A percentile compares a stretch with the other conserved stretches of the same genome.
Conservation (phyloP, 2,888 invertebrate species). For the Chalcosyrphus nemorum region DNA sequence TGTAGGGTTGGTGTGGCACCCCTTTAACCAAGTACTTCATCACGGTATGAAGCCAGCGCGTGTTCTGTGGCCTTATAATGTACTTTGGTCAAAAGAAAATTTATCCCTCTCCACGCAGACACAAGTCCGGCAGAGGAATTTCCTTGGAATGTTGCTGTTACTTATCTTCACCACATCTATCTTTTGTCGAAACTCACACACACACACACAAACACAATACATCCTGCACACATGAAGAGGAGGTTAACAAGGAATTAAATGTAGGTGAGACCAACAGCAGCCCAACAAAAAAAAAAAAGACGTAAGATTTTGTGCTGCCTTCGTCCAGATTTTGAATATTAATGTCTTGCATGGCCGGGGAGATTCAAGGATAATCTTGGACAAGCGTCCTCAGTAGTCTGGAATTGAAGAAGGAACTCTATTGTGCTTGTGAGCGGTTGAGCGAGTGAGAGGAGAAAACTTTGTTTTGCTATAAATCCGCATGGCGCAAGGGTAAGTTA, state of each 20-base stretch:
- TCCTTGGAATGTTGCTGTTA: constrained; percentile 62
- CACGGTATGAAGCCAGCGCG: constrained; percentile 45
- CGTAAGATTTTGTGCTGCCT: constrained; percentile 23
- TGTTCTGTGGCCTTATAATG: constrained; percentile 60
- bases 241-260: constrained; percentile 65
- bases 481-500: constrained; percentile 45
- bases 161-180: constrained; percentile 54
- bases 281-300: background rate
- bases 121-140: constrained; percentile 48
- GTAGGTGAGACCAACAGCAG: constrained; percentile 45
- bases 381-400: constrained; percentile 32
- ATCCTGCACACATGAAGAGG: background rate
- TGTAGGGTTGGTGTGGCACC: background rate
- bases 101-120: constrained; percentile 19
- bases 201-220: background rate
- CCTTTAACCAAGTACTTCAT: constrained; percentile 47
- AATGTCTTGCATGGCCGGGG: constrained; percentile 39
- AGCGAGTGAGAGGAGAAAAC: background rate
- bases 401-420: constrained; percentile 2
- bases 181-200: constrained; percentile 37
- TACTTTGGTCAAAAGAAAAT: constrained; percentile 60
- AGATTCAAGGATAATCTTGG: constrained; percentile 59
- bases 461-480: constrained; percentile 43
- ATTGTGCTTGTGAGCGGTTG: background rate
- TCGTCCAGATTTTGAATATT: constrained; percentile 67